Evolutionary conservation across 2,113 vertebrate species (phyloP).

Genomic region (Grammomys dolichurus): DNA sequence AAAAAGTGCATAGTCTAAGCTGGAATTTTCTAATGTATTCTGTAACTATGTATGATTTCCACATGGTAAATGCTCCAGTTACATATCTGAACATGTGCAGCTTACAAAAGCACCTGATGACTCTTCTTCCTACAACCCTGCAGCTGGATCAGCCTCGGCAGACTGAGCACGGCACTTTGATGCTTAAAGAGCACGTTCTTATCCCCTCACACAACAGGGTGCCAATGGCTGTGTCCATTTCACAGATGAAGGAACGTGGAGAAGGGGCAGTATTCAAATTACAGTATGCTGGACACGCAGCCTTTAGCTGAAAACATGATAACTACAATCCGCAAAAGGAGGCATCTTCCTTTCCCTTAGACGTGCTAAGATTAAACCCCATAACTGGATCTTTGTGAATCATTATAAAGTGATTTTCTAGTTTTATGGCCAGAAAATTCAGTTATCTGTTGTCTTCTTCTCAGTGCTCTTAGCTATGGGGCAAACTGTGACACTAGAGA

Average conservation of each 20-base stretch:
- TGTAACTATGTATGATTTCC: background rate
- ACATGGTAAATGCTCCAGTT: background rate
- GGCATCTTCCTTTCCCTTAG: background rate
- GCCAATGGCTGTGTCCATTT: background rate
- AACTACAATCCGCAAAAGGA: background rate
- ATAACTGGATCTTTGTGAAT: background rate
- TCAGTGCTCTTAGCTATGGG: background rate
- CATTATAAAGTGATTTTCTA: conserved; percentile 7
- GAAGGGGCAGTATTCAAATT: background rate
- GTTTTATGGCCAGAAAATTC: conserved; percentile 45
- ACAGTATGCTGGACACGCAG: background rate
- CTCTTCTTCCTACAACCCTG: background rate
- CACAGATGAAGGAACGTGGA: background rate
- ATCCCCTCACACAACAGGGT: background rate
- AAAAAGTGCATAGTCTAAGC: background rate
- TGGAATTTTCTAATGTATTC: background rate
- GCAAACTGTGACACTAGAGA: background rate
- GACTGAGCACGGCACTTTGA: background rate
- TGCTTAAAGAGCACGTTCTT: background rate
- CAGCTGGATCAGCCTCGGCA: background rate
- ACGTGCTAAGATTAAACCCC: background rate
- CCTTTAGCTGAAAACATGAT: background rate
- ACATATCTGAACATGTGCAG: background rate
- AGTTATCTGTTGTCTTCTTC: background rate
- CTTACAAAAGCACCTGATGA: background rate